Evolutionary conservation across 2,888 invertebrate genomes (phyloP).

Genomic region (Torymus texanus): DNA sequence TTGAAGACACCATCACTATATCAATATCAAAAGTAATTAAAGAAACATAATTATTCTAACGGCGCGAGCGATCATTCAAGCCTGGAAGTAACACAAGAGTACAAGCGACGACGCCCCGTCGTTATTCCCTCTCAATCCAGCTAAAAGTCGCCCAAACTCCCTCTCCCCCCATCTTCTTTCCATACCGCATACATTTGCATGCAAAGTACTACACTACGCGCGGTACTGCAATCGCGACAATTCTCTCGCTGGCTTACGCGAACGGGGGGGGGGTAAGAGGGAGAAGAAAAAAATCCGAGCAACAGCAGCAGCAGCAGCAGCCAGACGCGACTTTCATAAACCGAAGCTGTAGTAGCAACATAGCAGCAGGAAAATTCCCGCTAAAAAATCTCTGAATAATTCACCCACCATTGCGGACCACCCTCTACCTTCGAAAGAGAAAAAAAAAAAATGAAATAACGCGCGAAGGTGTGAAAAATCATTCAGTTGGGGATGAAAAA

Average conservation of each 20-base stretch:
- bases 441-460: background rate
- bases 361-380: slow-evolving; percentile 5
- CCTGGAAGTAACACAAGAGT: background rate
- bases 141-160: slow-evolving; percentile 21
- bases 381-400: slow-evolving; percentile 13
- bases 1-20: slow-evolving; percentile 19
- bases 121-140: slow-evolving; percentile 19
- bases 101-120: slow-evolving; percentile 6
- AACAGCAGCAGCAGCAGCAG: slow-evolving; percentile 17
- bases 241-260: slow-evolving; percentile 4
- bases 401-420: background rate
- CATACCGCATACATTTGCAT: slow-evolving; percentile 36
- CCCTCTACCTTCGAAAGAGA: background rate
- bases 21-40: slow-evolving; percentile 19
- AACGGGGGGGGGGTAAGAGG: background rate
- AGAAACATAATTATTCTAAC: slow-evolving; percentile 22
- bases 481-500: slow-evolving; percentile 6
- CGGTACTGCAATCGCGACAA: slow-evolving; percentile 32
- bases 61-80: slow-evolving; percentile 6
- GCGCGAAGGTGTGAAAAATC: slow-evolving; percentile 40
- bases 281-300: slow-evolving; percentile 22
- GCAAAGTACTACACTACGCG: background rate
- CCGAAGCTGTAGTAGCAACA: no score
- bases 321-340: slow-evolving; percentile 50
- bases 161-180: background rate